Base-by-base conservation (phyloP, 2,888 invertebrate species). In the Carpatolechia fugitivella region DNA sequence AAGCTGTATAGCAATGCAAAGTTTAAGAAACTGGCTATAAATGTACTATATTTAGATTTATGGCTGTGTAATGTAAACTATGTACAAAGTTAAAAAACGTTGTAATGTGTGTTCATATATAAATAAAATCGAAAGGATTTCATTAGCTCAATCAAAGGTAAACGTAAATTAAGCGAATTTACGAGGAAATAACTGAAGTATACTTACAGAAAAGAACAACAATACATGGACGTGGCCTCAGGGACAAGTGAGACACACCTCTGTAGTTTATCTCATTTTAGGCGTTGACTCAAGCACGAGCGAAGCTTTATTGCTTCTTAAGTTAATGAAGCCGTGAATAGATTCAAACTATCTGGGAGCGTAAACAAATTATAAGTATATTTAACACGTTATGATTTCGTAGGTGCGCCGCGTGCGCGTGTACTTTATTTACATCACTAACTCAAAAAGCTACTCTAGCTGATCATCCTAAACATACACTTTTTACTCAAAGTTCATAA, bases 121-220 rank as follows among this genome's bases (percentile, higher is more conserved):
- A 47, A 47, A 16, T 31, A 11, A n/a, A 29, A 29, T 13, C 16
- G 30, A 3, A 16, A 30, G 2, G 10, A 44, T 10, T 16, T 30
- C 47, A 31, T 11, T 16, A 47, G 10, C 29, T n/a, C 6, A 18
- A n/a, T n/a, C 6, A 13, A 31, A 49, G 20, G 18, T 11, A 35
- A 35, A 49, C 11, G 14, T 46, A 46, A 46, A 29, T 29, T 20
- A 46, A n/a, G 16, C 13, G 4, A 31, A 6, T 31, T 14, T 14
- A n/a, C 14, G n/a, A 13, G 2, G 7, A 30, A 31, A 47, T 14
- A 30, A 30, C 13, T 24, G 13, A 50, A 50, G 58, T 61, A 65
- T 74, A 91, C 91, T 91, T 72, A 91, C 91, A 91, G 87, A 70
- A 90, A 87, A 60, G 91, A 91, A 75, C 91, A 91, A 90, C 91